Base-by-base conservation (phyloP, 2,888 invertebrate species). In the Hydropsyche betteni region DNA sequence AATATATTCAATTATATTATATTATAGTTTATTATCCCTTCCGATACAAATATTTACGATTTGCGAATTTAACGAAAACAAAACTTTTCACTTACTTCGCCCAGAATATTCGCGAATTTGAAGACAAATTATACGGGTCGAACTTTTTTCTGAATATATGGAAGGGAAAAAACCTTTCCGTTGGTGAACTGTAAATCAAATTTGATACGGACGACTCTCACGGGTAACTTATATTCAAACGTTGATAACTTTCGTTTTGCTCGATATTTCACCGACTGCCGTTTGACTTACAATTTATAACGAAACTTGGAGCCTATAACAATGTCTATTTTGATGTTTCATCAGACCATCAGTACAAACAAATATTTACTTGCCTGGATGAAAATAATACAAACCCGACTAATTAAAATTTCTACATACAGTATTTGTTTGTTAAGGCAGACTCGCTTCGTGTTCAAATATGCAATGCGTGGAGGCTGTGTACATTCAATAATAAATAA, bases 211-310 rank as follows among this genome's bases (percentile, higher is more conserved):
- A 44, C 69, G 58, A 58, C 50, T 51, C 69, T 69, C 69, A 53
- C 70, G 33, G 70, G 70, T 52, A 70, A 51, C 52, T 70, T 70
- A 53, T 34, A 70, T 70, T 53, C 24, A 53, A 70, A 70, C 70
- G 53, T 51, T 34, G 36, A 70, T 70, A 70, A 53, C 52, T 70
- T 70, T 53, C 33, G 70, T 33, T 70, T 70, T 53, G 53, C 33
- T 70, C 70, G 33, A 70, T 70, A 70, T 70, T 70, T 70, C 51
- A 1, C 69, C 10, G 2, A 14, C 44, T 53, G 33, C 24, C 53
- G 5, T 53, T 53, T 70, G 70, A 70, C 24, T 53, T 33, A 53
- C 53, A 53, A 70, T 70, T 53, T 70, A 34, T 8, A 36, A 12
- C 24, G 33, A 44, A 44, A 68, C 44, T 34, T 14, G 44, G 10